These are phyloP conservation scores for Orchestia grillus DNA, from an alignment of 1,140 invertebrate genomes.

Conservation along the genomic window DNA sequence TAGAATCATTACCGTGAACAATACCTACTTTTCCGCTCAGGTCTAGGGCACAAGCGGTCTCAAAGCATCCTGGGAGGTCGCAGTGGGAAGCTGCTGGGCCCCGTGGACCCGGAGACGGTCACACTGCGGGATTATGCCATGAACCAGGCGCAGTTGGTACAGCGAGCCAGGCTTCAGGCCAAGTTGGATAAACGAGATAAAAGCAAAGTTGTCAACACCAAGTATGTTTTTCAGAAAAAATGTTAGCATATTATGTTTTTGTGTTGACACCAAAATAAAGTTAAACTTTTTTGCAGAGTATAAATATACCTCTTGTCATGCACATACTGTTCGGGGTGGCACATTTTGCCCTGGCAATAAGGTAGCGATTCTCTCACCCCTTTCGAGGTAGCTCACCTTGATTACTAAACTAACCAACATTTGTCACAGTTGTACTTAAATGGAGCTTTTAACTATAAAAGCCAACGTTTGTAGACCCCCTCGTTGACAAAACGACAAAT, in stretches of 20 bases:
- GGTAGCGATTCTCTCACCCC: no score
- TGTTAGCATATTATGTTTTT: not conserved
- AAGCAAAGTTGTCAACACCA: constrained; percentile 18
- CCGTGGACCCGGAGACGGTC: not conserved
- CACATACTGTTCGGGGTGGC: no score
- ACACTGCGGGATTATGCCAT: not conserved
- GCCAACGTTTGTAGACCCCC: no score
- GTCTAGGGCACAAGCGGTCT: not conserved
- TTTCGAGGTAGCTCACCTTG: no score
- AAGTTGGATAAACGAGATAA: constrained; percentile 2
- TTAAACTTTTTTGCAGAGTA: not conserved
- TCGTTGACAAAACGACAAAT: no score
- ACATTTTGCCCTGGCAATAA: no score
- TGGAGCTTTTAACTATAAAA: no score
- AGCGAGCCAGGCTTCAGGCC: not conserved
- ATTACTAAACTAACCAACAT: no score
- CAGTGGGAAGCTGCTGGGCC: not conserved
- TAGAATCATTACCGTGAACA: no score
- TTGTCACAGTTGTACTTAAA: no score
- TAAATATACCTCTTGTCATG: no score
- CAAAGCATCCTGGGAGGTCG: not conserved
- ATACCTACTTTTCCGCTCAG: not conserved
- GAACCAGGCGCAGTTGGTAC: not conserved
- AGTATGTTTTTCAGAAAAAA: not conserved
- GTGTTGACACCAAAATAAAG: not conserved